phyloP scores from a whole-genome alignment of 2,797 vertebrate species.

The Nothura maculosa region DNA sequence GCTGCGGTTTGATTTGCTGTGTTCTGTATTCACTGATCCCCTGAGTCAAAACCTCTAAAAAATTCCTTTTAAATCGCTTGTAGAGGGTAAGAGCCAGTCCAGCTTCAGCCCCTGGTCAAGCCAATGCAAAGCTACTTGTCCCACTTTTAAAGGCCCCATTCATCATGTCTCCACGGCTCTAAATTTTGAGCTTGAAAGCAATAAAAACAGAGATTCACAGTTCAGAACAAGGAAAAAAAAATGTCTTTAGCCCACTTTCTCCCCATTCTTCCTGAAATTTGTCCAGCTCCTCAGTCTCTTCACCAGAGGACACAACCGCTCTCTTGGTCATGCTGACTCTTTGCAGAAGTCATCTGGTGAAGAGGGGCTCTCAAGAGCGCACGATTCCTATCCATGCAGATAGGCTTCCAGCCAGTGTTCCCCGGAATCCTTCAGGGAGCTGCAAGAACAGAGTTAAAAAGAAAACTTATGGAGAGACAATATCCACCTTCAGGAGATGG shows the following conservation, averaged over 20 bases:
- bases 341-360: background rate
- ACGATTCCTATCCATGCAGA: conserved; percentile 68
- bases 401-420: conserved; percentile 84
- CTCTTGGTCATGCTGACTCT: background rate
- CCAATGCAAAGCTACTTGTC: background rate
- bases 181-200: background rate
- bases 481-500: background rate
- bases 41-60: background rate
- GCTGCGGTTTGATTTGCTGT: background rate
- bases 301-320: background rate
- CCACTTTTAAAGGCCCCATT: background rate
- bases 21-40: background rate
- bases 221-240: background rate
- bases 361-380: background rate
- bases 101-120: background rate
- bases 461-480: background rate
- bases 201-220: background rate
- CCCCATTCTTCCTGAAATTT: background rate
- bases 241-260: background rate
- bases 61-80: background rate
- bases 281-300: background rate
- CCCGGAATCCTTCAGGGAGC: conserved; percentile 80
- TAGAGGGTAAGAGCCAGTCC: background rate
- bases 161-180: background rate
- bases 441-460: background rate